Conservation (phyloP, 1,140 invertebrate genomes). For the Lasioglossum baleicum region DNA sequence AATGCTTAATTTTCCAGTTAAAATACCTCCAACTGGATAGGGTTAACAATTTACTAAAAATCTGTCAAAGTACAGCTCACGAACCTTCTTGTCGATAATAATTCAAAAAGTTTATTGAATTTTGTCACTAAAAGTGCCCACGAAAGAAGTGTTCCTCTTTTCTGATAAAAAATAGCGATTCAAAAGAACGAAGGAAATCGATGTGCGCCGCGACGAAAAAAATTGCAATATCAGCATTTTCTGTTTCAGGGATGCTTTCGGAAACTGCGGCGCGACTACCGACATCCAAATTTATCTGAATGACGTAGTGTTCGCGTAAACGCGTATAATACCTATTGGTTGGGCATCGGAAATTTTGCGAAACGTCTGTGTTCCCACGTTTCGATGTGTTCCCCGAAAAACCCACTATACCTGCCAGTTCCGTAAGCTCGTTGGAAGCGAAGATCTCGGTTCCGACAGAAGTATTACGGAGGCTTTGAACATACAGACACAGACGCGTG, state of each 20-base stretch:
- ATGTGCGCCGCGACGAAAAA: not conserved
- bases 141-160: no score
- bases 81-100: no score
- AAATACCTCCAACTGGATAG: no score
- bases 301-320: conserved; percentile 58
- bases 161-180: no score
- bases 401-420: conserved; percentile 50
- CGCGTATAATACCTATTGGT: conserved; percentile 13
- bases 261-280: not conserved
- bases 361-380: conserved; percentile 36
- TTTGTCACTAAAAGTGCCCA: no score
- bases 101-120: no score
- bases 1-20: no score
- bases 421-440: conserved; percentile 5
- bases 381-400: conserved; percentile 62
- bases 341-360: conserved; percentile 50
- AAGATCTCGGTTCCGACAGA: conserved; percentile 14
- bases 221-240: not conserved
- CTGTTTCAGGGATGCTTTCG: not conserved
- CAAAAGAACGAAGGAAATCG: no score
- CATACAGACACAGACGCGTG: conserved; percentile 12
- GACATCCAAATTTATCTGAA: conserved; percentile 56
- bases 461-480: conserved; percentile 11
- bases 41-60: no score
- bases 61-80: no score